Percentiles rank a stretch among this genome's conserved stretches.
These are phyloP conservation scores for Zaprionus vittiger DNA, from an alignment of 1,140 invertebrate genomes.

Conservation along the genomic window DNA sequence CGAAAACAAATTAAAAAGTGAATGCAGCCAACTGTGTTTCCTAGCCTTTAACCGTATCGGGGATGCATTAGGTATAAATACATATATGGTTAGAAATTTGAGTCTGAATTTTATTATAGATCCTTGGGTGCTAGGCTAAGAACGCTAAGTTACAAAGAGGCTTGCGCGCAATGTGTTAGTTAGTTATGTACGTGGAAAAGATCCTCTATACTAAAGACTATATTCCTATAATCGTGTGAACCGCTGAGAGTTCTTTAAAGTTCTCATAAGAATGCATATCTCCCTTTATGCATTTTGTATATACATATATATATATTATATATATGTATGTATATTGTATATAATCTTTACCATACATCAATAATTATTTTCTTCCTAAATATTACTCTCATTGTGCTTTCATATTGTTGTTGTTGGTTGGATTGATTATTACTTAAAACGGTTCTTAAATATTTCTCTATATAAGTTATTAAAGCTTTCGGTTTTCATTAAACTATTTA, in stretches of 20 bases:
- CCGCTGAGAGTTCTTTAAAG: not conserved
- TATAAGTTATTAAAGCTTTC: conserved; percentile 84
- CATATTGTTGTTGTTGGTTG: conserved; percentile 33
- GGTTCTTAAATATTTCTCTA: conserved; percentile 78
- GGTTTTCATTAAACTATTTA: conserved; percentile 82
- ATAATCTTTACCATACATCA: conserved; percentile 22
- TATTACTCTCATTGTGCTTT: conserved; percentile 38
- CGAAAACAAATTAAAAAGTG: not conserved
- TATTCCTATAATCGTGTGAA: conserved; percentile 34
- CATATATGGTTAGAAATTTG: not conserved
- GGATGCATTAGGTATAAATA: not conserved
- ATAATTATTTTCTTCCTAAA: conserved; percentile 32
- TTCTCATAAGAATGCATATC: conserved; percentile 19
- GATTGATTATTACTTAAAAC: conserved; percentile 76
- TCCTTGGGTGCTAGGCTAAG: conserved; percentile 48
- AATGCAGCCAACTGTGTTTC: not conserved
- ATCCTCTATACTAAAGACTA: conserved; percentile 50
- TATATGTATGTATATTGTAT: conserved; percentile 10
- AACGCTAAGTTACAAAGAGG: conserved; percentile 44
- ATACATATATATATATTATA: conserved; percentile 26
- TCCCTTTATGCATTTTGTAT: conserved; percentile 8
- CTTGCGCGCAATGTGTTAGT: conserved; percentile 56
- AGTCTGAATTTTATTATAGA: conserved; percentile 20
- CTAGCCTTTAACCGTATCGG: not conserved
- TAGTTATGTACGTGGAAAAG: conserved; percentile 19